Percentiles rank a stretch among this genome's conserved stretches.
Evolutionary conservation across 2,888 invertebrate genomes (phyloP).

Genomic region (Hybos culiciformis): DNA sequence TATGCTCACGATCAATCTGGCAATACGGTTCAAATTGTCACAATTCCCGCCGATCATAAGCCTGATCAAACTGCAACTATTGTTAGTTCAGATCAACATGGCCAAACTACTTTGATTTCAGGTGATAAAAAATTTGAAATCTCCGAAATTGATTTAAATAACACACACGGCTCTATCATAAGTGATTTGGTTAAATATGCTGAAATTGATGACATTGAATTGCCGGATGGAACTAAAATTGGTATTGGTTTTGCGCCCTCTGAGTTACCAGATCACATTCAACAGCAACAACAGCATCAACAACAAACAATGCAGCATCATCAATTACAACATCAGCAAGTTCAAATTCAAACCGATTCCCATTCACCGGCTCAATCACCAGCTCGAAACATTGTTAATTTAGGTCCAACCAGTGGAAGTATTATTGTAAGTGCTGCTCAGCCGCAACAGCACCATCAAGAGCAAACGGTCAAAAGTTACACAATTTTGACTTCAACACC

Average conservation of each 20-base stretch:
- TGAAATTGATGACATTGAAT: slow-evolving; percentile 36
- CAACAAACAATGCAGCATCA: slow-evolving; percentile 16
- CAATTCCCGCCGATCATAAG: slow-evolving; percentile 9
- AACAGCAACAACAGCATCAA: slow-evolving; percentile 24
- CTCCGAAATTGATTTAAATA: slow-evolving; percentile 34
- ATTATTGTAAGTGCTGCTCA: background rate
- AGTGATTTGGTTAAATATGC: slow-evolving; percentile 35
- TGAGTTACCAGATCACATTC: slow-evolving; percentile 28
- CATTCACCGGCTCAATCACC: slow-evolving; percentile 11
- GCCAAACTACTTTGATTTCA: slow-evolving; percentile 14
- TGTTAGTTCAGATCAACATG: slow-evolving; percentile 15
- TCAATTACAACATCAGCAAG: slow-evolving; percentile 20
- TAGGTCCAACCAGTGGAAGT: background rate
- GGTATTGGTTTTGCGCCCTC: slow-evolving; percentile 35
- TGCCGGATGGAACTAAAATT: slow-evolving; percentile 36
- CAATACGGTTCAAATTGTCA: slow-evolving; percentile 15
- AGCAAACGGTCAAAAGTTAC: slow-evolving; percentile 30
- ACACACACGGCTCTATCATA: slow-evolving; percentile 33
- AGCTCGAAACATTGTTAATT: background rate
- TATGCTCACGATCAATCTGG: slow-evolving; percentile 30
- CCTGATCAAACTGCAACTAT: background rate
- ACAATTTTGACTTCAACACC: slow-evolving; percentile 33
- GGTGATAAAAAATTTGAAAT: slow-evolving; percentile 29
- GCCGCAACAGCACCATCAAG: slow-evolving; percentile 22
- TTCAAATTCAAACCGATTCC: slow-evolving; percentile 15